phyloP scores from a whole-genome alignment of 2,113 vertebrate genomes.

The Campylomormyrus numenius region DNA sequence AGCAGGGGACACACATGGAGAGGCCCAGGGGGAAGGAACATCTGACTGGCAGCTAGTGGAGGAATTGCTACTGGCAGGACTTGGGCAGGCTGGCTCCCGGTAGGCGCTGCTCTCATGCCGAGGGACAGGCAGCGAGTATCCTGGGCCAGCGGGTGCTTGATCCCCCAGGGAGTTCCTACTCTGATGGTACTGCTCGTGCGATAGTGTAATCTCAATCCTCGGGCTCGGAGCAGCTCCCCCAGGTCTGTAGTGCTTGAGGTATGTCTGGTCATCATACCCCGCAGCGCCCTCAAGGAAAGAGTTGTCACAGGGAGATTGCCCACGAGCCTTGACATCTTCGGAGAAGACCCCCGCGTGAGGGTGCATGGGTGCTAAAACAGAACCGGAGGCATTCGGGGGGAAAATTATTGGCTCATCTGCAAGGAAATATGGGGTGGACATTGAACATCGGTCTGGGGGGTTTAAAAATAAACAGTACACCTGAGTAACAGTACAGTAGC shows the following conservation, averaged over 20 bases:
- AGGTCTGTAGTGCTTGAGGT: conserved; percentile 60
- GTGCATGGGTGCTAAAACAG: conserved; percentile 67
- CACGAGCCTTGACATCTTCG: conserved; percentile 51
- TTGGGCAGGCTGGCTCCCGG: conserved; percentile 83
- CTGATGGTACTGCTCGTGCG: conserved; percentile 75
- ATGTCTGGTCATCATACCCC: conserved; percentile 67
- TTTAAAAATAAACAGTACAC: not conserved
- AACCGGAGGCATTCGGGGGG: conserved; percentile 65
- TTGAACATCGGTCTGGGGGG: not conserved
- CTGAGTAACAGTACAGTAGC: not conserved
- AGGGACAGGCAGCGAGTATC: conserved; percentile 72
- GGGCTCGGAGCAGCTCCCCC: conserved; percentile 72
- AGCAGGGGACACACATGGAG: conserved; percentile 83
- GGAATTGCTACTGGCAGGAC: conserved; percentile 94
- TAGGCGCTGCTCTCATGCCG: conserved; percentile 69
- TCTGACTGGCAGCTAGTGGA: conserved; percentile 91
- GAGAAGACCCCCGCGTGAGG: conserved; percentile 50
- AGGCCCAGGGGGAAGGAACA: conserved; percentile 72
- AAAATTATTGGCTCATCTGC: conserved; percentile 69
- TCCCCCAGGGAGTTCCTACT: conserved; percentile 73
- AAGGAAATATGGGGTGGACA: not conserved
- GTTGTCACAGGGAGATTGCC: conserved; percentile 55
- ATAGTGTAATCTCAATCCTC: conserved; percentile 95
- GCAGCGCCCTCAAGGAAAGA: conserved; percentile 59
- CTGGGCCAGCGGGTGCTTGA: conserved; percentile 62